A percentile compares a stretch with the other conserved stretches of the same genome.
Conservation (phyloP, 1,140 invertebrate genomes). For the Aporrectodea caliginosa region DNA sequence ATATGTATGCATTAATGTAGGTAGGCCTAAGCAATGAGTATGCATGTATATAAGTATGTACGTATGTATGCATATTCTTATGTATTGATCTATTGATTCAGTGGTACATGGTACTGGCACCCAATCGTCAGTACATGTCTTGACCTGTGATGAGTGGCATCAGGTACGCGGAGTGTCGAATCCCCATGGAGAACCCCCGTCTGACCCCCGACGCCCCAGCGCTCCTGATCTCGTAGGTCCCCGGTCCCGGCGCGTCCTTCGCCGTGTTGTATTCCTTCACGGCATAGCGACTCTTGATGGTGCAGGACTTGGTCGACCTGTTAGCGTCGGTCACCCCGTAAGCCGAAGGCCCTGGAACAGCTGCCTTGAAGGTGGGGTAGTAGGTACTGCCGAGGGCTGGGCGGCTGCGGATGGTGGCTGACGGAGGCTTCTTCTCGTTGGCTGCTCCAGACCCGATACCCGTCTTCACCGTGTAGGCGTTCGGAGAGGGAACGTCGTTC, state of each 20-base stretch:
- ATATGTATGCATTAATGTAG: too few relatives aligned
- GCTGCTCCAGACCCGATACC: neutral
- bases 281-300: neutral
- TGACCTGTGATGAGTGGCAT: neutral
- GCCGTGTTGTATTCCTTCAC: neutral
- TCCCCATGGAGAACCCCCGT: neutral
- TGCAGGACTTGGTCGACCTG: neutral
- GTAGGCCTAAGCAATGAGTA: too few relatives aligned
- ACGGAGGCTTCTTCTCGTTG: neutral
- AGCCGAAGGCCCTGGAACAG: neutral
- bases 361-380: neutral
- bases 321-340: neutral
- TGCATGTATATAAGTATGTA: too few relatives aligned
- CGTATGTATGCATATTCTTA: too few relatives aligned
- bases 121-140: too few relatives aligned
- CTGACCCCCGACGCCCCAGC: neutral
- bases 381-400: neutral
- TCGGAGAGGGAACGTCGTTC: neutral
- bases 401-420: neutral
- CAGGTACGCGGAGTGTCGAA: neutral
- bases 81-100: too few relatives aligned
- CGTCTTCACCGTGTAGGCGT: neutral
- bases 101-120: too few relatives aligned
- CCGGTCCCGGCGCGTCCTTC: neutral
- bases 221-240: neutral